A percentile compares a stretch with the other conserved stretches of the same genome.
phyloP scores from a whole-genome alignment of 1,140 invertebrate genomes.

The Trachymyrmex septentrionalis region DNA sequence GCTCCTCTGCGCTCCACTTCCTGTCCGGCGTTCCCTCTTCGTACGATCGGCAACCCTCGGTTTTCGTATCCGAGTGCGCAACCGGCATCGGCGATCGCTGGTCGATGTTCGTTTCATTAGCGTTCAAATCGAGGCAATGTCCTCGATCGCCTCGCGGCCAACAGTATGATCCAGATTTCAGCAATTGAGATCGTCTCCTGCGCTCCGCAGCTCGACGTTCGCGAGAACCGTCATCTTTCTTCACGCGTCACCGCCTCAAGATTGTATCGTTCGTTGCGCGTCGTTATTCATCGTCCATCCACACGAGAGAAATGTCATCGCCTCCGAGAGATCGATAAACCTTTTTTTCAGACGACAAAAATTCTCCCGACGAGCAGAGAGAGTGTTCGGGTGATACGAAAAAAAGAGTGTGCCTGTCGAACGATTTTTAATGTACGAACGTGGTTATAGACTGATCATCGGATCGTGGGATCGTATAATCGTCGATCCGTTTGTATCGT shows the following conservation, averaged over 20 bases:
- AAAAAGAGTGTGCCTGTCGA: not conserved
- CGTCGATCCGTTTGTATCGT: not conserved
- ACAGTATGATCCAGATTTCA: slow-evolving; percentile 54
- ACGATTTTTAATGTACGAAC: slow-evolving; percentile 6
- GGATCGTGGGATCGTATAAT: slow-evolving; percentile 29
- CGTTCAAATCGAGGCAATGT: slow-evolving; percentile 36
- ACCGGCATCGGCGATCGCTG: slow-evolving; percentile 21
- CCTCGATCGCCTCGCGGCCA: not conserved
- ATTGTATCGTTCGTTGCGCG: not conserved
- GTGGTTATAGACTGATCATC: not conserved
- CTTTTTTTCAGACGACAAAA: not conserved
- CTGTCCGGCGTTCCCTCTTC: slow-evolving; percentile 43
- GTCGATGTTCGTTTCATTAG: slow-evolving; percentile 17
- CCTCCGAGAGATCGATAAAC: slow-evolving; percentile 10
- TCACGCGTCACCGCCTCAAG: slow-evolving; percentile 16
- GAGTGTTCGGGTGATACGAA: not conserved
- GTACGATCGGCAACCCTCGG: slow-evolving; percentile 15
- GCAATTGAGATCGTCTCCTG: slow-evolving; percentile 41
- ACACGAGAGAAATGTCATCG: slow-evolving; percentile 12
- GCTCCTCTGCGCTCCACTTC: slow-evolving; percentile 61
- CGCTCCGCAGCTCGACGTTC: not conserved
- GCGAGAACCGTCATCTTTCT: slow-evolving; percentile 9
- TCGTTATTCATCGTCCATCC: slow-evolving; percentile 28
- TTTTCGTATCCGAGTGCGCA: not conserved
- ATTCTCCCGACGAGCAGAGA: not conserved